Percentiles rank a stretch among this genome's conserved stretches.
Conservation (phyloP, 2,113 vertebrate species). For the Gobius niger region DNA sequence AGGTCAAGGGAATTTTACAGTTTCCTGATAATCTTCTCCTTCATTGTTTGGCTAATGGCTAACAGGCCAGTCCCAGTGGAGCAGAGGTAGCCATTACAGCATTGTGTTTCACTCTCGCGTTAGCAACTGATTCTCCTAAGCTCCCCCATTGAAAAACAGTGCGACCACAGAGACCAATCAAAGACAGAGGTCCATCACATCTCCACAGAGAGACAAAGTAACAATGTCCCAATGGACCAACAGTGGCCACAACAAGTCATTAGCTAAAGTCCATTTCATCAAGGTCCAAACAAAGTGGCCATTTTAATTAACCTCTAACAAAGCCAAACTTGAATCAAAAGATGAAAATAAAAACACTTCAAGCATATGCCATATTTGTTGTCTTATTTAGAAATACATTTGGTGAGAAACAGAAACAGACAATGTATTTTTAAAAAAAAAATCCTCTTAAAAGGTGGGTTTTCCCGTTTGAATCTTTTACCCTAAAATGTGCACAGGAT, state of each 20-base stretch:
- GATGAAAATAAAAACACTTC: too few relatives aligned
- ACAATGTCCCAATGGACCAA: conserved; percentile 1
- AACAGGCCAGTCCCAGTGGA: not conserved
- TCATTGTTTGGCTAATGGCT: too few relatives aligned
- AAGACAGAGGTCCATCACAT: not conserved
- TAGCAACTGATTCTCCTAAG: not conserved
- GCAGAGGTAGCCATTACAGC: not conserved
- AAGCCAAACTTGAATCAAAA: too few relatives aligned
- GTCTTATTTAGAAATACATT: too few relatives aligned
- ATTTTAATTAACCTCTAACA: not conserved
- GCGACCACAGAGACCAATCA: conserved; percentile 7
- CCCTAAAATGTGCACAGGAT: too few relatives aligned
- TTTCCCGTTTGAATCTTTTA: too few relatives aligned
- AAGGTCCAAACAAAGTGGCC: not conserved
- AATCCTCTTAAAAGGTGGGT: too few relatives aligned
- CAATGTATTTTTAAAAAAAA: too few relatives aligned
- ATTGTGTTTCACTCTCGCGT: not conserved
- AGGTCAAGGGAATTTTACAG: too few relatives aligned
- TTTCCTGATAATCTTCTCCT: too few relatives aligned
- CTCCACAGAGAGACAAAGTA: conserved; percentile 9
- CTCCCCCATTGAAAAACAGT: not conserved
- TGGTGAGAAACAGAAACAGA: too few relatives aligned
- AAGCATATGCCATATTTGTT: too few relatives aligned
- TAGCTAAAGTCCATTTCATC: not conserved
- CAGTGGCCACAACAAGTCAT: not conserved